These are phyloP conservation scores for Cygnus buccinator DNA, from an alignment of 2,113 vertebrate species.

Conservation along the genomic window DNA sequence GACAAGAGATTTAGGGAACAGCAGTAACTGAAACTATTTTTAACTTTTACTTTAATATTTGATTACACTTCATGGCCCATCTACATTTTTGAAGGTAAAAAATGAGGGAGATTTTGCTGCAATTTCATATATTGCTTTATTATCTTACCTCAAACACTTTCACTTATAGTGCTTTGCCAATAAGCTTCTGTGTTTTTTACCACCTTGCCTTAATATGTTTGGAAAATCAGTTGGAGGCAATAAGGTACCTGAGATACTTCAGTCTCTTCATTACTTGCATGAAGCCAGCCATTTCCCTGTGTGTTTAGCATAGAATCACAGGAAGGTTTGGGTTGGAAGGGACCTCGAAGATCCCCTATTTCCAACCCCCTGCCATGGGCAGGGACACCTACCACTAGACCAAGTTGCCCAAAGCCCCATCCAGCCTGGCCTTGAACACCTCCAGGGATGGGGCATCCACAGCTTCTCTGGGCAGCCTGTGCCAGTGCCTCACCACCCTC, in stretches of 20 bases:
- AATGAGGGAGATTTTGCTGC: neutral
- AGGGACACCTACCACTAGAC: no score
- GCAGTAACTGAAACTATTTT: slow-evolving; percentile 16
- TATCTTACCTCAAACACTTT: neutral
- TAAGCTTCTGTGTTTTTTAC: neutral
- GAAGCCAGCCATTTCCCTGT: rapidly evolving
- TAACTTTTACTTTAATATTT: slow-evolving; percentile 35
- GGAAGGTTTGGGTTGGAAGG: no score
- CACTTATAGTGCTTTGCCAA: neutral
- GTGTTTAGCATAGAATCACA: neutral
- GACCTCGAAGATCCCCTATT: no score
- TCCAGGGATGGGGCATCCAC: no score
- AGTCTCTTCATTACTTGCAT: neutral
- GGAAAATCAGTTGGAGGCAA: neutral
- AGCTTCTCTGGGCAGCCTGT: no score
- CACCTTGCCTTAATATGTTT: neutral
- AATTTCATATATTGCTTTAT: neutral
- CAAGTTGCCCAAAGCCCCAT: no score
- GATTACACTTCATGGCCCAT: neutral
- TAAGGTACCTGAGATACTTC: neutral
- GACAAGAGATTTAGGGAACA: neutral
- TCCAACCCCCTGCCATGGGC: no score
- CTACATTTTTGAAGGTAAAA: neutral
- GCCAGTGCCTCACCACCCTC: no score
- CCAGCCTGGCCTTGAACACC: no score